Base-by-base conservation (phyloP, 2,888 invertebrate genomes). In the Drosophila vallismaia region DNA sequence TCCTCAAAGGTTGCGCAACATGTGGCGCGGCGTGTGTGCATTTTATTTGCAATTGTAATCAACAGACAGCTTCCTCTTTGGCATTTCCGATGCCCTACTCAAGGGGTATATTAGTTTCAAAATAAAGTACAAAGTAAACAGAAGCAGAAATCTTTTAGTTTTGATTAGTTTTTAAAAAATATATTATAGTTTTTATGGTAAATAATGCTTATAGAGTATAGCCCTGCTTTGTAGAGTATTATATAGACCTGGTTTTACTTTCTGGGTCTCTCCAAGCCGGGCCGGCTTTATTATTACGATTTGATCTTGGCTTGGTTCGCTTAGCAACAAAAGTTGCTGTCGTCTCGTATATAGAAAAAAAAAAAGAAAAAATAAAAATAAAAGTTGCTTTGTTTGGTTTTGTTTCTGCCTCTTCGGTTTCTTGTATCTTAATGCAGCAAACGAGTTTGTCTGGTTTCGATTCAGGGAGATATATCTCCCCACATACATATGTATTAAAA, bases 1-100 rank as follows among this genome's bases (percentile, higher is more conserved):
- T 1, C 19, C 10, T 50, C 66, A 54, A 79, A 82, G 70, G 77
- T 80, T 80, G 80, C 79, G 86, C 86, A 80, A 80, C 77, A 75
- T 80, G 66, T 71, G 58, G 54, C 55, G 54, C 55, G 52, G 33
- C 68, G 52, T 75, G 66, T 63, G 53, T 79, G 74, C 57, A 68
- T 52, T 79, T 71, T 80, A 80, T 86, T 84, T 86, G 86, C 81
- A 84, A 80, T 86, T 81, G 74, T 84, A 81, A 81, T 86, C 80
- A 77, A 60, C 71, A 24, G n/a, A 36, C 63, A 53, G 59, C 69
- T 79, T 81, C 82, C 82, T 74, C 66, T 69, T 53, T 51, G 64
- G 56, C 58, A 31, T 54, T 62, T 26, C 48, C 53, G 24, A 63
- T 75, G 58, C 67, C 63, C 60, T 57, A n/a, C 5, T 0, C 2